These are phyloP conservation scores for Ophioderma brevispina DNA, from an alignment of 35 echinoderm and acorn worm species.

Conservation along the genomic window DNA sequence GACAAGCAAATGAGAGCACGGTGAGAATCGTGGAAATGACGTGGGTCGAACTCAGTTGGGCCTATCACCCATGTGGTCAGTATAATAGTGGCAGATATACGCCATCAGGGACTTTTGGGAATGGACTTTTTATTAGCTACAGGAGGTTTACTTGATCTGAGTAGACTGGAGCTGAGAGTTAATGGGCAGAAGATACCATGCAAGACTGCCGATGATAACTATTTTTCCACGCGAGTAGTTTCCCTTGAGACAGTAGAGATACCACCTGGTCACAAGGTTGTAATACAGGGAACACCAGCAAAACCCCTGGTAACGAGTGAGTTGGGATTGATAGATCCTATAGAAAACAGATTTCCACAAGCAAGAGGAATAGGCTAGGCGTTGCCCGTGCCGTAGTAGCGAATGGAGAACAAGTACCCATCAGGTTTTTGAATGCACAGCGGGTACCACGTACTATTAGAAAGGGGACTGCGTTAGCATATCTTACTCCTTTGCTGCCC, in stretches of 20 bases:
- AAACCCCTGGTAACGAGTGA: not conserved
- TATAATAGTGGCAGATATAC: not conserved
- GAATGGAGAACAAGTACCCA: not conserved
- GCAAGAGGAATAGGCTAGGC: not conserved
- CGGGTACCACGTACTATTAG: not conserved
- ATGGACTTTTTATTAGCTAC: not conserved
- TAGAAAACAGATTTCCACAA: not conserved
- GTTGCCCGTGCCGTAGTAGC: not conserved
- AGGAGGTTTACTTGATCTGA: not conserved
- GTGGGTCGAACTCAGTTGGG: not conserved
- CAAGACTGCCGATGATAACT: no score
- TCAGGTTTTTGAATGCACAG: not conserved
- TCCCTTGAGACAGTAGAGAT: not conserved
- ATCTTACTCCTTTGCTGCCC: not conserved
- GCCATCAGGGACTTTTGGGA: not conserved
- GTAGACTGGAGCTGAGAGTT: not conserved
- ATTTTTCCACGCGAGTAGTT: not conserved
- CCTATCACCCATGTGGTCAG: not conserved
- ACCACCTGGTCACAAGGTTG: conserved; percentile 18
- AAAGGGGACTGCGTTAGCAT: not conserved
- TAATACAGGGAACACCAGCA: not conserved
- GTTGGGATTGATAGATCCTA: not conserved
- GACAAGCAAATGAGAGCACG: not conserved
- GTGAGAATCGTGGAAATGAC: not conserved
- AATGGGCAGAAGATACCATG: conserved; percentile 4